Evolutionary conservation across 2,888 invertebrate species (phyloP).

Genomic region (Patella caerulea): DNA sequence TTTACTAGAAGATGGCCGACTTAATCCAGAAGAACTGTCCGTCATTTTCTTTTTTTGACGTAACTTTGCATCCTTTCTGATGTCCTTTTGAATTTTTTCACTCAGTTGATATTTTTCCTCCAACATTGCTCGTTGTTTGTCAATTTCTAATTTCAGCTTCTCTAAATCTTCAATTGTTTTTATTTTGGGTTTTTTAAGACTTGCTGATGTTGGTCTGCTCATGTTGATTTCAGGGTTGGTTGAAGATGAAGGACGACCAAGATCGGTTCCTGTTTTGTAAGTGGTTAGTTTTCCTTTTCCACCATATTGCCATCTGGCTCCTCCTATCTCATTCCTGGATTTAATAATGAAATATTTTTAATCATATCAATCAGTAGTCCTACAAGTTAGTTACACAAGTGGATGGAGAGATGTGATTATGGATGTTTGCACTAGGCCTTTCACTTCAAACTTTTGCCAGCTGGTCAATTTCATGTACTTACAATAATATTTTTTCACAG

Average conservation of each 20-base stretch:
- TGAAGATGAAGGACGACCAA: slow-evolving; percentile 23
- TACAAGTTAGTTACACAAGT: neutral
- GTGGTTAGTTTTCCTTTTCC: slow-evolving; percentile 55
- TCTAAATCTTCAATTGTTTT: slow-evolving; percentile 6
- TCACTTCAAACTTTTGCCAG: too few relatives aligned
- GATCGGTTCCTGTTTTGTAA: slow-evolving; percentile 50
- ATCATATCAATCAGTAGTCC: neutral
- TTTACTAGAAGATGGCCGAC: neutral
- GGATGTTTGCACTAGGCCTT: neutral
- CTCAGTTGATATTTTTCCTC: neutral
- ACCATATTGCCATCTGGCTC: slow-evolving; percentile 59
- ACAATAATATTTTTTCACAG: neutral
- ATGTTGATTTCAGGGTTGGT: neutral
- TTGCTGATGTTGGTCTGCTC: slow-evolving; percentile 11
- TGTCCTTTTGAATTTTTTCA: slow-evolving; percentile 8
- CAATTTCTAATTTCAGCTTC: neutral
- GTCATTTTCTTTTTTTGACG: neutral
- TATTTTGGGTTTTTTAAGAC: neutral
- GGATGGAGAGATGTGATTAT: neutral
- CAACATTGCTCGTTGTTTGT: neutral
- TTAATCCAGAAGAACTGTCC: neutral
- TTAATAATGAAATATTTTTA: slow-evolving; percentile 19
- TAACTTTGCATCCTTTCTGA: neutral
- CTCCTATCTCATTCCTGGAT: slow-evolving; percentile 56
- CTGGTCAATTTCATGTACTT: too few relatives aligned